Conservation (phyloP, 2,113 vertebrate genomes). For the Lepus americanus region DNA sequence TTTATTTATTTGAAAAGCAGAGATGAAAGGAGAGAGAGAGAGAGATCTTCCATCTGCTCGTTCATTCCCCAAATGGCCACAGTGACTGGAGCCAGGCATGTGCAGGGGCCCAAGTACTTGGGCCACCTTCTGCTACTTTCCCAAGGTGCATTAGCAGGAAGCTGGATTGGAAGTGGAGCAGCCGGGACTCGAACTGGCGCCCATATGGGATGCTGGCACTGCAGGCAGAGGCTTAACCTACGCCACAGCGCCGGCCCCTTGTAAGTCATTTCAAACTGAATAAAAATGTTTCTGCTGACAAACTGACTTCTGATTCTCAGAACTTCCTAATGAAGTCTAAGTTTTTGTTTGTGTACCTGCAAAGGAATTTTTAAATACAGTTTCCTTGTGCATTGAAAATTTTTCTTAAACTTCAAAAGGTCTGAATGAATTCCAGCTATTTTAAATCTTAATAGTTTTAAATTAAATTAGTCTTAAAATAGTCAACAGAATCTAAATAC, state of each 20-base stretch:
- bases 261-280: conserved; percentile 59
- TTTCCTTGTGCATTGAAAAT: neutral
- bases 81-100: too few relatives aligned
- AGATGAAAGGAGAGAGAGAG: too few relatives aligned
- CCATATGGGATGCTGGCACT: too few relatives aligned
- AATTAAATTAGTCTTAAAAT: conserved; percentile 30
- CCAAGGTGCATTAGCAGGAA: too few relatives aligned
- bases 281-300: neutral
- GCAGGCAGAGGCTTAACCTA: too few relatives aligned
- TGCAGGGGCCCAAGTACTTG: too few relatives aligned
- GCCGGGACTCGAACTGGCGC: too few relatives aligned
- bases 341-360: neutral
- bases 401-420: conserved; percentile 23
- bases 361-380: conserved; percentile 23
- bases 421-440: conserved; percentile 41
- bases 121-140: too few relatives aligned
- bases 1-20: too few relatives aligned
- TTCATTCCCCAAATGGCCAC: too few relatives aligned
- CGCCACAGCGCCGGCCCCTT: neutral
- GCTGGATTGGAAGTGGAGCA: too few relatives aligned
- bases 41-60: too few relatives aligned
- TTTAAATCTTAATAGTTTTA: neutral
- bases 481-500: neutral
- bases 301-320: conserved; percentile 13
- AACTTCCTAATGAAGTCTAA: neutral